Base-by-base conservation (phyloP, 1,140 invertebrate species). In the Platyura marginata region DNA sequence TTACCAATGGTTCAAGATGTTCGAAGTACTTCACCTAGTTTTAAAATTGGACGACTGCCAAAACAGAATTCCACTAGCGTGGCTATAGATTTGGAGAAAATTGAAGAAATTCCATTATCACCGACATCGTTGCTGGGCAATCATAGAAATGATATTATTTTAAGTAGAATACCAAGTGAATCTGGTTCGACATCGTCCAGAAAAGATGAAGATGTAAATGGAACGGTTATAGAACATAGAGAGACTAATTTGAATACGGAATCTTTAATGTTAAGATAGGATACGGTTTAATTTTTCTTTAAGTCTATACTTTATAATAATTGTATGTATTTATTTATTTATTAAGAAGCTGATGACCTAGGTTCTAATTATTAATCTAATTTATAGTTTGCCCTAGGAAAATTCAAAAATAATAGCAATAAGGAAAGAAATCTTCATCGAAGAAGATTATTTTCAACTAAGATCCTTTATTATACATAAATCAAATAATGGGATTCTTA, bases 11-110 rank as follows among this genome's bases (percentile, higher is more conserved):
- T 60, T 13, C 56, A 52, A 23, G 55, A 59, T 16, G 56, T 51
- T 13, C 42, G 49, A 15, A 48, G 55, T 33, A 48, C 49, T 21
- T 54, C 54, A 2, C 22, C 38, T 18, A 38, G 9, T 5, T 11
- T 18, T 20, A 18, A 18, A 4, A 18, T 11, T 22, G 51, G 42
- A 5, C 51, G 57, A 37, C 57, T 77, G 8, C 75, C 69, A 54
- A 79, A 79, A 48, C 77, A 79, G 52, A 79, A 79, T 55, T 79
- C 77, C 13, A 71, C 73, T 3, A 77, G 77, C 9, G 74, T 76
- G 19, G 73, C 74, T 3, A 69, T 71, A 45, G 77, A 80, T 61
- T 56, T 79, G 46, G 76, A 78, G 51, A 68, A 75, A 49, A 80
- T 80, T 48, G 76, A 79, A 54, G 77, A 80, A 51, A 67, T 75